Evolutionary conservation across 2,888 invertebrate genomes (phyloP), one percentile per base, ranked within the genome.

Genomic region (Leucophora obtusa): DNA sequence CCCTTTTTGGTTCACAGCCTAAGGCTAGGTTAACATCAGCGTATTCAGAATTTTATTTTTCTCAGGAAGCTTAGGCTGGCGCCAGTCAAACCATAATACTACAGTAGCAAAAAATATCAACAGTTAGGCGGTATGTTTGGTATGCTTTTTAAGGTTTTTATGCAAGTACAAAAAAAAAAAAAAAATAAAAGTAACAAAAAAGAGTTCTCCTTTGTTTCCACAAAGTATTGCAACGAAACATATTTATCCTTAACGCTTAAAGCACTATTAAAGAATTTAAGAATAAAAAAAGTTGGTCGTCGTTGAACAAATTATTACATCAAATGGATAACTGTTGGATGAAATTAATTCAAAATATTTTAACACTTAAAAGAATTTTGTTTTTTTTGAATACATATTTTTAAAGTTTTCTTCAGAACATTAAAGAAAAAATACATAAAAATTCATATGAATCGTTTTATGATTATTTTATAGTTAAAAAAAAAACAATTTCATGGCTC

Each of bases 1-100:
- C 51, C 53, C 33, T 68, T 68, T 50, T 14, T n/a, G 9, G 11
- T 72, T 63, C 15, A 33, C 58, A 65, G 59, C 80, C 56, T 17
- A 4, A 63, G 72, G 80, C 71, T 59, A 50, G 59, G 71, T 69
- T 63, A 47, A 60, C 59, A 54, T 73, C 65, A 66, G 63, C 53
- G 18, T 60, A 54, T 21, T n/a, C 24, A 38, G 14, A 38, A 47
- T 28, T 50, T 17, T 38, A 10, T 76, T 80, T 35, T 35, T 69
- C 33, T 63, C 33, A 59, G 63, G 54, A 59, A 65, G 63, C 68
- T 68, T 56, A 58, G 70, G 66, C 43, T 18, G 9, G 9, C 28
- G 58, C 33, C 33, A 33, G 35, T 71, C 62, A 60, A 62, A 18
- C 6, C 38, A 17, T 58, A 38, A 43, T n/a, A 47, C n/a, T 38